These are phyloP conservation scores for Coelogynopora nodosa DNA, from an alignment of 2,888 invertebrate species.

Conservation along the genomic window DNA sequence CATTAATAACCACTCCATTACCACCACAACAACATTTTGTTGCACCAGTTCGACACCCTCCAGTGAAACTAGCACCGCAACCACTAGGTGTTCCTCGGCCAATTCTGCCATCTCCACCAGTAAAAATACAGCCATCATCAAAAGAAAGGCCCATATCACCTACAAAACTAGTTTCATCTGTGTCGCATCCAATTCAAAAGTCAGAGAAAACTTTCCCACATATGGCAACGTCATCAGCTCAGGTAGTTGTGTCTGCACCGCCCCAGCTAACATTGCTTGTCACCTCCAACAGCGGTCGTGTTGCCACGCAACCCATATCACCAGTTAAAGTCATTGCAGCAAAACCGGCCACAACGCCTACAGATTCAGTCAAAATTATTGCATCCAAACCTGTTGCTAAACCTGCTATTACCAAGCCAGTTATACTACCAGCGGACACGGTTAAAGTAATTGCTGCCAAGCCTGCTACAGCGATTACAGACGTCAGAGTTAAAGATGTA, in stretches of 20 bases:
- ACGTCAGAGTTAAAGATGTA: no score
- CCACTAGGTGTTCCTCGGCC: not conserved
- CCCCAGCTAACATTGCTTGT: not conserved
- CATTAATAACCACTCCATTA: not conserved
- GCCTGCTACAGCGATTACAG: not conserved
- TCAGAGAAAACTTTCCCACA: not conserved
- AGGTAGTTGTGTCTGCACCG: not conserved
- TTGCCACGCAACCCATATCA: not conserved
- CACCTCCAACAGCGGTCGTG: not conserved
- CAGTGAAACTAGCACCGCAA: not conserved
- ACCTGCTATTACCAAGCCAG: not conserved
- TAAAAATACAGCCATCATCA: not conserved
- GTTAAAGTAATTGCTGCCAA: not conserved
- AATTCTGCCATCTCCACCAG: not conserved
- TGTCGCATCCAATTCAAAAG: not conserved
- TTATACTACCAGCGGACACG: not conserved
- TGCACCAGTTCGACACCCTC: not conserved
- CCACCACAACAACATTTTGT: not conserved
- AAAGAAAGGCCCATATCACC: not conserved
- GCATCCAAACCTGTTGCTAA: not conserved
- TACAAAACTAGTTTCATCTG: not conserved
- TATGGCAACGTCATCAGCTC: not conserved
- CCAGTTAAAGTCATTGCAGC: not conserved
- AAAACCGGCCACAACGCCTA: not conserved
- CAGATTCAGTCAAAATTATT: not conserved